Base-by-base conservation (phyloP, 1,140 invertebrate species). In the Musca vetustissima region DNA sequence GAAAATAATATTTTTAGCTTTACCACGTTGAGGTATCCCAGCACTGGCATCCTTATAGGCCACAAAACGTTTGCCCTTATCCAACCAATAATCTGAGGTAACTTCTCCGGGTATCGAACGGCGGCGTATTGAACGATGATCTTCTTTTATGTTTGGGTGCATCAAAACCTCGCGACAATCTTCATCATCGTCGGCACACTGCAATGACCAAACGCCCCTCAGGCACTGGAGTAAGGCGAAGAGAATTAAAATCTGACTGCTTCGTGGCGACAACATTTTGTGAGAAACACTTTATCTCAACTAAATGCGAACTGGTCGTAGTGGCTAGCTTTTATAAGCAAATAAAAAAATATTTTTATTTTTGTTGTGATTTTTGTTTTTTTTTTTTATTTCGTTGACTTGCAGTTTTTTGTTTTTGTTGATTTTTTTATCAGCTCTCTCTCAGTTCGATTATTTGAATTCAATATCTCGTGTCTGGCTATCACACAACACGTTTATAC, bases 1-100 rank as follows among this genome's bases (percentile, higher is more conserved):
- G 21, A 92, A 74, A 59, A 92, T 90, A 1, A 91, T 86, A 81
- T 93, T 93, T 73, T 89, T 88, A 1, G 89, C 86, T 49, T 77
- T 72, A 55, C 83, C 76, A 72, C 80, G 77, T 9, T 22, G 13
- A 19, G 59, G 67, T 13, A 83, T 83, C 22, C 83, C 76, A 47
- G 76, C 73, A 71, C 66, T 70, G 24, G 70, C 65, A 24, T 66
- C 14, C 66, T 71, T 71, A 19, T 68, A 47, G 48, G 68, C 21
- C 8, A 77, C 53, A 70, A 61, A 64, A 17, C 61, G 36, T 28
- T 73, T 70, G 4, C 73, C 80, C 4, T 71, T 67, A 17, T 73
- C 69, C 7, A 69, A 32, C 79, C 79, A 81, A 70, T 74, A 75
- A 1, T 72, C 74, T 9, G 72, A 67, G 9, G 66, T 71, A n/a